These are phyloP conservation scores for Trachymyrmex septentrionalis DNA, from an alignment of 1,140 invertebrate species.

Conservation along the genomic window DNA sequence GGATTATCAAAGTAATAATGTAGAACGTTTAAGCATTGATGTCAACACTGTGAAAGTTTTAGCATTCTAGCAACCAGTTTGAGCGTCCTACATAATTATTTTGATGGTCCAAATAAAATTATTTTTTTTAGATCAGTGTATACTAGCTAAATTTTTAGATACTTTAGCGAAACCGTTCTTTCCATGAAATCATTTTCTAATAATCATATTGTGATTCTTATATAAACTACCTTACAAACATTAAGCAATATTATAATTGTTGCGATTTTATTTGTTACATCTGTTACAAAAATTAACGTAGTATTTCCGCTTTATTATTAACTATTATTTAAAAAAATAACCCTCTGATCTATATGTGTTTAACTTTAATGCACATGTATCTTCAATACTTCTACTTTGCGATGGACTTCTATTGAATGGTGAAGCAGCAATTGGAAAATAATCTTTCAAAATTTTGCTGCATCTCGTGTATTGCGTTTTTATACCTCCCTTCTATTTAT, in stretches of 20 bases:
- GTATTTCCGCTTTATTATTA: neutral
- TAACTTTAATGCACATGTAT: neutral
- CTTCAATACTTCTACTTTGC: neutral
- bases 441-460: conserved; percentile 6
- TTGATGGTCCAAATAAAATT: no score
- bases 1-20: no score
- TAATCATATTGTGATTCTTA: neutral
- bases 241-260: neutral
- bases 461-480: neutral
- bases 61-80: no score
- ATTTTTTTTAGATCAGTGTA: no score
- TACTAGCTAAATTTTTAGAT: no score
- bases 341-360: neutral
- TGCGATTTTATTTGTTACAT: neutral
- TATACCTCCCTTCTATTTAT: neutral
- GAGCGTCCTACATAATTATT: no score
- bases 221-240: neutral
- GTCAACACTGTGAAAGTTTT: no score
- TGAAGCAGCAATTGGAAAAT: neutral
- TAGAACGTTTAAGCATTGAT: no score
- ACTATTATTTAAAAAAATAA: neutral
- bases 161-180: no score
- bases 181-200: neutral
- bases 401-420: neutral
- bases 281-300: neutral